These are phyloP conservation scores for Suricata suricatta DNA, from an alignment of 2,113 vertebrate genomes.

Conservation along the genomic window DNA sequence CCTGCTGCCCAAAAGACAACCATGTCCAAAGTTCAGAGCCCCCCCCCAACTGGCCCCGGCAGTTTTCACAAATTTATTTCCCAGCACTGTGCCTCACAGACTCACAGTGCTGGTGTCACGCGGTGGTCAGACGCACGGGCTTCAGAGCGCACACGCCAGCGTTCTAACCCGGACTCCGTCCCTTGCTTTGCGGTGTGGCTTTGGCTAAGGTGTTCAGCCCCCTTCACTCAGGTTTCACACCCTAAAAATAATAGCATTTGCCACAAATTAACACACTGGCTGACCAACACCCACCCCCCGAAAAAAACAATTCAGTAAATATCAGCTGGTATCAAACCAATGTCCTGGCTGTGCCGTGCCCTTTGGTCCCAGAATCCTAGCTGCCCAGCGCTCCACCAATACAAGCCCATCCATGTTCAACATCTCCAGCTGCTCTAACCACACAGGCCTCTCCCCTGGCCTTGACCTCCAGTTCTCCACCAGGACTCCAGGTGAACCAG, in stretches of 20 bases:
- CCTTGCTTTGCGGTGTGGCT: background rate
- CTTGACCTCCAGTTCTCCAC: background rate
- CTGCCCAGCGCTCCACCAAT: background rate
- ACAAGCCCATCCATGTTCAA: background rate
- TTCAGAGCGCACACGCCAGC: background rate
- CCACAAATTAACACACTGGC: background rate
- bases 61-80: background rate
- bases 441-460: background rate
- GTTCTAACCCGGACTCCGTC: background rate
- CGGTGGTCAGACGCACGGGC: background rate
- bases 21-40: background rate
- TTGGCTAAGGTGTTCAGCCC: background rate
- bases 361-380: background rate
- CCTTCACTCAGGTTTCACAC: background rate
- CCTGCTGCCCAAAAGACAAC: background rate
- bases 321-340: background rate
- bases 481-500: background rate
- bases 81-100: background rate
- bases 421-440: background rate
- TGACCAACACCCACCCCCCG: background rate
- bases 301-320: background rate
- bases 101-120: background rate
- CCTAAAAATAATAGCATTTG: background rate
- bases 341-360: background rate
- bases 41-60: background rate